Conservation (phyloP, 2,797 vertebrate genomes). For the Cynopterus sphinx region DNA sequence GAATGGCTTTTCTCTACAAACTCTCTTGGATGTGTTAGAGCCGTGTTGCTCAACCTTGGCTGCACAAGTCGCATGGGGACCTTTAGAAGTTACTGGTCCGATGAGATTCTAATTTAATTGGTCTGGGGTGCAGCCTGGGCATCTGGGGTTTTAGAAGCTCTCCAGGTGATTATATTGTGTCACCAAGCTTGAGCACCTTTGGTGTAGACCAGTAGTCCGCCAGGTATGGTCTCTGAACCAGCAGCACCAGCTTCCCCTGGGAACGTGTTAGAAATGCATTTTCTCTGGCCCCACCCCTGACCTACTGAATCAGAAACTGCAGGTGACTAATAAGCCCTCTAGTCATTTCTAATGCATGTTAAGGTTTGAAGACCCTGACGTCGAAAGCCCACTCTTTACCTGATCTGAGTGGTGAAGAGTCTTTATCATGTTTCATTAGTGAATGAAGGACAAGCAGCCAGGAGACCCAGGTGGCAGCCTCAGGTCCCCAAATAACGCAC, state of each 20-base stretch:
- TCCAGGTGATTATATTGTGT: not conserved
- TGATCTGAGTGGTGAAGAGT: not conserved
- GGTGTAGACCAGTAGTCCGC: not conserved
- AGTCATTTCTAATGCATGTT: not conserved
- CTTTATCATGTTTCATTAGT: not conserved
- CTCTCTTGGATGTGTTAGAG: not conserved
- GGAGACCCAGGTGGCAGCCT: no score
- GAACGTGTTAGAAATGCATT: not conserved
- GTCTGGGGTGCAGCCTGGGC: not conserved
- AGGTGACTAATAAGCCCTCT: not conserved
- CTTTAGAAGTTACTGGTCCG: not conserved
- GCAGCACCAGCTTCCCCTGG: not conserved
- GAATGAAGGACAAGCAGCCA: not conserved
- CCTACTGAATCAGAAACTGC: not conserved
- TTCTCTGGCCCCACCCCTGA: not conserved
- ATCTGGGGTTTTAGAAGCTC: not conserved
- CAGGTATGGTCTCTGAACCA: not conserved
- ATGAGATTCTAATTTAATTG: not conserved
- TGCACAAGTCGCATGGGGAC: not conserved
- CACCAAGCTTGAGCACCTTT: not conserved
- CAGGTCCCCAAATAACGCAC: not conserved
- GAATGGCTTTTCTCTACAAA: not conserved
- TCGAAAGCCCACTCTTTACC: not conserved
- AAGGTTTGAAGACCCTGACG: not conserved
- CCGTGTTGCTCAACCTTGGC: not conserved